Evolutionary conservation across 2,888 invertebrate species (phyloP).

Genomic region (Microplitis manilae): DNA sequence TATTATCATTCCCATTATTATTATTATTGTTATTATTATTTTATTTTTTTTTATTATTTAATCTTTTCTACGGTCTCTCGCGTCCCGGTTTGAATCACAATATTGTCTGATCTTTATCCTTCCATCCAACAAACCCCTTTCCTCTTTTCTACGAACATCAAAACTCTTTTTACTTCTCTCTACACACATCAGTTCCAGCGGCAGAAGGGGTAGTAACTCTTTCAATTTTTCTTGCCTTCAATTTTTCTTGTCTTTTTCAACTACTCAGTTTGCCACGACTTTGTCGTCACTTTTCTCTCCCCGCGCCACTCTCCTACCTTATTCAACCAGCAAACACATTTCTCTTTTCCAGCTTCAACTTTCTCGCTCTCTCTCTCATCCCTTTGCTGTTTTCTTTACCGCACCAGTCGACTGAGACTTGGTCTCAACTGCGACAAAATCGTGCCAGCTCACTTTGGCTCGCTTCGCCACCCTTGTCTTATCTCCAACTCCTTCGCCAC

Average conservation of each 20-base stretch:
- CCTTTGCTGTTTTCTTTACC: slow-evolving; percentile 6
- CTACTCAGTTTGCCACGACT: slow-evolving; percentile 28
- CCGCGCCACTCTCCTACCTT: not conserved
- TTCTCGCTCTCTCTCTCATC: not conserved
- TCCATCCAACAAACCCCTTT: not conserved
- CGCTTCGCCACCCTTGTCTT: slow-evolving; percentile 27
- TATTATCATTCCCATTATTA: not conserved
- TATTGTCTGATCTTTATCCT: slow-evolving; percentile 32
- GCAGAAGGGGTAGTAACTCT: slow-evolving; percentile 11
- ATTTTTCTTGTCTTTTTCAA: slow-evolving; percentile 33
- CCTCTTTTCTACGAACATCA: not conserved
- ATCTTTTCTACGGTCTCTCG: not conserved
- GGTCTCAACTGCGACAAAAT: slow-evolving; percentile 38
- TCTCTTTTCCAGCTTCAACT: slow-evolving; percentile 7
- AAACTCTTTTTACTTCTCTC: slow-evolving; percentile 1
- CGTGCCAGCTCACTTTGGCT: slow-evolving; percentile 34
- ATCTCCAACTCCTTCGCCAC: slow-evolving; percentile 12
- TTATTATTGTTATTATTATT: not conserved
- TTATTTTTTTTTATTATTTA: slow-evolving; percentile 5
- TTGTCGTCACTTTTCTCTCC: slow-evolving; percentile 6
- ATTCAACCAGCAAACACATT: not conserved
- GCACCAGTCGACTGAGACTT: slow-evolving; percentile 32
- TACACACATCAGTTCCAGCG: not conserved
- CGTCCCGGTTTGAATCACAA: slow-evolving; percentile 20
- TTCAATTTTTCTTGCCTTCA: slow-evolving; percentile 34